A percentile compares a stretch with the other conserved stretches of the same genome.
Evolutionary conservation across 2,797 vertebrate species (phyloP).

Genomic region (Rhabdophis nuchalis): DNA sequence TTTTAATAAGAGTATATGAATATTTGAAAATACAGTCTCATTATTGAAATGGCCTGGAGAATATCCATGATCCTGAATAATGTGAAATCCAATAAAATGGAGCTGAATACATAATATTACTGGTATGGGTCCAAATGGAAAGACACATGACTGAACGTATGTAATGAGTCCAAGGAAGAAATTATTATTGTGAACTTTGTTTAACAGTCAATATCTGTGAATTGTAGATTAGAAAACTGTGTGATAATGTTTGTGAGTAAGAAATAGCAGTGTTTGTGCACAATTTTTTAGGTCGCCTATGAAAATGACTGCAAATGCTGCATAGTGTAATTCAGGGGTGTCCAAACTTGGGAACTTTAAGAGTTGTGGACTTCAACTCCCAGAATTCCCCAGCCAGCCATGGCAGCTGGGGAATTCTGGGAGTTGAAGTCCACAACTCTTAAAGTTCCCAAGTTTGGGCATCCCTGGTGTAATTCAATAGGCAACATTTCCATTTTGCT

Average conservation of each 20-base stretch:
- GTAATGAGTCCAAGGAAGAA: background rate
- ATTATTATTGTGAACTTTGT: background rate
- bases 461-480: background rate
- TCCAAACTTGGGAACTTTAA: too few species aligned
- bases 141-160: background rate
- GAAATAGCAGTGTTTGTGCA: background rate
- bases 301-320: background rate
- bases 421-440: too few species aligned
- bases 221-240: background rate
- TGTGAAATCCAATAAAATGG: background rate
- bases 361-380: too few species aligned
- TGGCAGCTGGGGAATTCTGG: too few species aligned
- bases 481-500: background rate
- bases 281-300: constrained; percentile 12
- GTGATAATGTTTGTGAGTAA: background rate
- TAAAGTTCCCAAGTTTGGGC: too few species aligned
- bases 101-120: background rate
- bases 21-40: background rate
- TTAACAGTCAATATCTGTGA: background rate
- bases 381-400: too few species aligned
- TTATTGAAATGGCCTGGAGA: background rate
- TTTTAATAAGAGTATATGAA: background rate
- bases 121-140: background rate
- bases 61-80: background rate
- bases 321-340: background rate